Conservation (phyloP, 2,797 vertebrate species). For the Liasis olivaceus region DNA sequence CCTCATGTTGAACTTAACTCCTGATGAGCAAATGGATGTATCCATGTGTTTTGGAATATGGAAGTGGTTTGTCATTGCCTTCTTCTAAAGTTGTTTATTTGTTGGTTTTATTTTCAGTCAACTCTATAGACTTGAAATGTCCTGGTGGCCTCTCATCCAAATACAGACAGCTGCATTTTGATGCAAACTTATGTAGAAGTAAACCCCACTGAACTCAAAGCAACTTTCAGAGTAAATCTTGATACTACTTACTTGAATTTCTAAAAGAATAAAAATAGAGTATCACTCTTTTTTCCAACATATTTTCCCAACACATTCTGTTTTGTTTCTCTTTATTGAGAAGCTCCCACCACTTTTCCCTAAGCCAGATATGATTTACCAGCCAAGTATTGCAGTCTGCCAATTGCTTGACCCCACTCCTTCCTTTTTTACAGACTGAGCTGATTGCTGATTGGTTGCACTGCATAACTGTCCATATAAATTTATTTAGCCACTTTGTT, state of each 20-base stretch:
- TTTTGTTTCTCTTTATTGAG: background rate
- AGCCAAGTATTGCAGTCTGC: background rate
- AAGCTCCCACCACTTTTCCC: background rate
- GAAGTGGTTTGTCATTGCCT: background rate
- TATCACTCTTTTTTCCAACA: background rate
- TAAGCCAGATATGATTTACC: background rate
- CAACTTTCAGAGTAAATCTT: background rate
- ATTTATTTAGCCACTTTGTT: background rate
- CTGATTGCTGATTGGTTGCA: background rate
- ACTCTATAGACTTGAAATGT: background rate
- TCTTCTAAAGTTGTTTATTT: background rate
- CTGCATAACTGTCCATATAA: background rate
- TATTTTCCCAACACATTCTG: background rate
- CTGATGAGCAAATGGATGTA: background rate
- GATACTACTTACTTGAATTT: background rate
- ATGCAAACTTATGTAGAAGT: background rate
- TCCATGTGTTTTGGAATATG: background rate
- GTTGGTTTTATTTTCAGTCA: background rate
- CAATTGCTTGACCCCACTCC: background rate
- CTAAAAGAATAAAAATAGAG: background rate
- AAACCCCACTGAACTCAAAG: background rate
- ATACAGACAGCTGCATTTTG: background rate
- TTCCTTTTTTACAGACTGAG: background rate
- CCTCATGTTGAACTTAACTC: background rate
- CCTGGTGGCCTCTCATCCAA: background rate